A percentile compares a stretch with the other conserved stretches of the same genome.
These are phyloP conservation scores for Onychomys leucogaster DNA, from an alignment of 2,797 vertebrate species.

Conservation along the genomic window DNA sequence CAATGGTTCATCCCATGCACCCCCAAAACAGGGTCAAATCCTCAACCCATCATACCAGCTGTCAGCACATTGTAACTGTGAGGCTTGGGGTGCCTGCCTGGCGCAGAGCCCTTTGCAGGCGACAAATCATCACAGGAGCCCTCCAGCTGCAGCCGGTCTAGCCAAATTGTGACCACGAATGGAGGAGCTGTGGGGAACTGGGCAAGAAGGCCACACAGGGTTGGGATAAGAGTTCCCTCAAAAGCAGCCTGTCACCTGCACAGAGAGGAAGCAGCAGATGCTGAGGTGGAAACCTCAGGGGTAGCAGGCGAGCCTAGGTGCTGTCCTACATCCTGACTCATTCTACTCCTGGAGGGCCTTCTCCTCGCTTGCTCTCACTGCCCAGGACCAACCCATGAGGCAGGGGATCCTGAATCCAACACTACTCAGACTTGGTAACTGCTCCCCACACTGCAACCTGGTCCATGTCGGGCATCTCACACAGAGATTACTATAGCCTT, in stretches of 20 bases:
- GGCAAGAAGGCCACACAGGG: not conserved
- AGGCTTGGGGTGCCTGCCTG: not conserved
- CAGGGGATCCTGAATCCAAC: not conserved
- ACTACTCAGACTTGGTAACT: not conserved
- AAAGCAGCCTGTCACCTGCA: not conserved
- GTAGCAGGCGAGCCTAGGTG: rapidly evolving
- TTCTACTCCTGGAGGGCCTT: not conserved
- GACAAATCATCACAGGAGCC: not conserved
- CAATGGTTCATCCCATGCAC: not conserved
- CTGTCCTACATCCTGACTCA: not conserved
- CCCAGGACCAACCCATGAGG: not conserved
- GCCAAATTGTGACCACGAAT: not conserved
- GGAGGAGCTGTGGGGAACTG: not conserved
- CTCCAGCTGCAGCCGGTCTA: not conserved
- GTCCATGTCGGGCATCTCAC: not conserved
- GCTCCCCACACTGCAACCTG: not conserved
- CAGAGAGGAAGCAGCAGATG: not conserved
- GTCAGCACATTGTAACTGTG: not conserved
- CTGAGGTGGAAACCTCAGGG: not conserved
- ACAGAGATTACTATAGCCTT: rapidly evolving
- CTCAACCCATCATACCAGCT: not conserved
- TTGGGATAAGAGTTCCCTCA: not conserved
- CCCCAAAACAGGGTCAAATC: not conserved
- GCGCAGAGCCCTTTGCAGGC: not conserved
- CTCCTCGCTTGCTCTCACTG: not conserved